A percentile compares a stretch with the other conserved stretches of the same genome.
Evolutionary conservation across 2,113 vertebrate genomes (phyloP).

Genomic region (Petrocephalus microphthalmus): DNA sequence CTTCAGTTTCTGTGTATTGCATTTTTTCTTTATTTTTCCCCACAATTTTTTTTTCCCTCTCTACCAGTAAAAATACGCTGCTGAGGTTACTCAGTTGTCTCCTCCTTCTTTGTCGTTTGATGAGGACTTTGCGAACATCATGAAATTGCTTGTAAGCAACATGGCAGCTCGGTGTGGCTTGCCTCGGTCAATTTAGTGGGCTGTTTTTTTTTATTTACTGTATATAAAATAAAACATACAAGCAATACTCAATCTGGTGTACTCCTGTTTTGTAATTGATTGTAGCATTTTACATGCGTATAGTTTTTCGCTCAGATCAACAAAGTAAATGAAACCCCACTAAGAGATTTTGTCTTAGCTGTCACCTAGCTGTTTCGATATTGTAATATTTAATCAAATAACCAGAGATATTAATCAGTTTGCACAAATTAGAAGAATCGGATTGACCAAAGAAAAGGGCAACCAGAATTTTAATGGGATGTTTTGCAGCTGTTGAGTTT

Average conservation of each 20-base stretch:
- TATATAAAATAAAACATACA: constrained; percentile 75
- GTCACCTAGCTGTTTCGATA: background rate
- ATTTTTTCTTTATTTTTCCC: background rate
- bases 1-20: background rate
- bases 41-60: background rate
- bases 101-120: constrained; percentile 9
- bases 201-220: constrained; percentile 62
- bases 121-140: constrained; percentile 29
- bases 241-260: constrained; percentile 46
- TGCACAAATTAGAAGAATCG: background rate
- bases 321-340: background rate
- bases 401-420: background rate
- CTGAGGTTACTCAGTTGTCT: background rate
- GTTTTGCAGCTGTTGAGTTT: background rate
- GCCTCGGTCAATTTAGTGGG: constrained; percentile 53
- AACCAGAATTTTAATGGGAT: background rate
- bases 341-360: background rate
- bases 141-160: constrained; percentile 41
- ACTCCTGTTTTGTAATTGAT: background rate
- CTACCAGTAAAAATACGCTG: background rate
- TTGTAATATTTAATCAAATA: background rate
- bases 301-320: background rate
- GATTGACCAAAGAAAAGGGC: background rate
- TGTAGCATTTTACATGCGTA: background rate
- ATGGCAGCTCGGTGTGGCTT: constrained; percentile 52